phyloP scores from a whole-genome alignment of 2,797 vertebrate genomes.

The Sebastes flavidus region DNA sequence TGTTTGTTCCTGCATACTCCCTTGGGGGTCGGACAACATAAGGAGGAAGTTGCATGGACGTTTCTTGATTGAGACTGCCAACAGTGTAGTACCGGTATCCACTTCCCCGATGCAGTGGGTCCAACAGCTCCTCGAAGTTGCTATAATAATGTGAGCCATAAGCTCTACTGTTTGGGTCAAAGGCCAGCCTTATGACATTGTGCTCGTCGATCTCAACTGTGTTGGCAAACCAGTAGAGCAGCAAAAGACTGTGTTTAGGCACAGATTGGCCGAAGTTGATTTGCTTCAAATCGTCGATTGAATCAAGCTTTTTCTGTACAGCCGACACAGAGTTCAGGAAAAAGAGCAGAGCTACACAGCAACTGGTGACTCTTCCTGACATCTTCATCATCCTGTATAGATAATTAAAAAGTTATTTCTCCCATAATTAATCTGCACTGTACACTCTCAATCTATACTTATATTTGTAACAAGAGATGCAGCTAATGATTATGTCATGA shows the following conservation, averaged over 20 bases:
- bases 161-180: constrained; percentile 43
- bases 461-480: not conserved
- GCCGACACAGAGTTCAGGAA: constrained; percentile 28
- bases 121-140: constrained; percentile 60
- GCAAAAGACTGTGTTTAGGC: constrained; percentile 53
- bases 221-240: constrained; percentile 74
- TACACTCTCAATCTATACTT: not conserved
- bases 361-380: not conserved
- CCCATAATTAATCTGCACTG: not conserved
- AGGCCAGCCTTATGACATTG: constrained; percentile 35
- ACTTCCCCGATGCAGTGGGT: constrained; percentile 13
- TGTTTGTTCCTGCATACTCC: constrained; percentile 31
- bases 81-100: constrained; percentile 59
- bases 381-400: constrained; percentile 42
- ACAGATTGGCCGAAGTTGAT: constrained; percentile 43
- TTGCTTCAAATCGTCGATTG: constrained; percentile 53
- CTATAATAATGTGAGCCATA: constrained; percentile 68
- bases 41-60: constrained; percentile 23
- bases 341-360: constrained; percentile 37
- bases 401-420: not conserved
- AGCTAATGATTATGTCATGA: not conserved
- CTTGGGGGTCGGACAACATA: constrained; percentile 24
- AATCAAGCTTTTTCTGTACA: constrained; percentile 14
- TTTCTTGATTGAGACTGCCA: constrained; percentile 53
- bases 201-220: constrained; percentile 27